These are phyloP conservation scores for Cartodere bifasciata DNA, from an alignment of 2,888 invertebrate genomes.

Conservation along the genomic window DNA sequence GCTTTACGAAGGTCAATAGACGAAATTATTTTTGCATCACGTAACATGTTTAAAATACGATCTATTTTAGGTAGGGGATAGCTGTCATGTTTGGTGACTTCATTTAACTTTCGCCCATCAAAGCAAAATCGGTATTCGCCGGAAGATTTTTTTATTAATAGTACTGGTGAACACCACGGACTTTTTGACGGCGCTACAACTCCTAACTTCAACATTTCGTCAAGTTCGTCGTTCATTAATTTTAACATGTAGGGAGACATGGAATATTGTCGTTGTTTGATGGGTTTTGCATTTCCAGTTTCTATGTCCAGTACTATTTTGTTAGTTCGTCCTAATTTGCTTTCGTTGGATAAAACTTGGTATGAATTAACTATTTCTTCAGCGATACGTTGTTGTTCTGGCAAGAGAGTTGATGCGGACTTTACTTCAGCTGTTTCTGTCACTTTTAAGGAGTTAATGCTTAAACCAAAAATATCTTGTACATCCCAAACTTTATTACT, in stretches of 20 bases:
- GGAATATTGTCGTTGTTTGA: constrained; percentile 11
- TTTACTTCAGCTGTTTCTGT: too few relatives aligned
- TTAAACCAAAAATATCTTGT: too few relatives aligned
- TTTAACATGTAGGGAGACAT: constrained; percentile 10
- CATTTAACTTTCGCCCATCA: constrained; percentile 19
- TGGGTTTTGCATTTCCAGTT: constrained; percentile 13
- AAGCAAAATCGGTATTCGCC: constrained; percentile 18
- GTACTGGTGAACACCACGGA: constrained; percentile 19
- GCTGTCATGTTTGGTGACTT: constrained; percentile 17
- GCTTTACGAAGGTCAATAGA: constrained; percentile 17
- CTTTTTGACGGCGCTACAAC: constrained; percentile 12
- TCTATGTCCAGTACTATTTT: constrained; percentile 12
- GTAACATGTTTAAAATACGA: constrained; percentile 15
- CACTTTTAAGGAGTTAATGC: too few relatives aligned
- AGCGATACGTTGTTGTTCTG: constrained; percentile 3
- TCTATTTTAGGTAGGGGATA: constrained; percentile 20
- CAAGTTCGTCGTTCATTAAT: constrained; percentile 11
- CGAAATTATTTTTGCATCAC: constrained; percentile 16
- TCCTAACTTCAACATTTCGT: constrained; percentile 12
- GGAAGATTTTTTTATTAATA: constrained; percentile 18
- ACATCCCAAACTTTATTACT: too few relatives aligned
- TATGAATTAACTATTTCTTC: constrained; percentile 8
- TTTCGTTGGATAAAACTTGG: constrained; percentile 11
- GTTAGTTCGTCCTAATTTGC: constrained; percentile 11
- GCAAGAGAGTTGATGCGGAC: constrained; percentile 3